Evolutionary conservation across 2,888 invertebrate genomes (phyloP).

Genomic region (Argyresthia albistria): DNA sequence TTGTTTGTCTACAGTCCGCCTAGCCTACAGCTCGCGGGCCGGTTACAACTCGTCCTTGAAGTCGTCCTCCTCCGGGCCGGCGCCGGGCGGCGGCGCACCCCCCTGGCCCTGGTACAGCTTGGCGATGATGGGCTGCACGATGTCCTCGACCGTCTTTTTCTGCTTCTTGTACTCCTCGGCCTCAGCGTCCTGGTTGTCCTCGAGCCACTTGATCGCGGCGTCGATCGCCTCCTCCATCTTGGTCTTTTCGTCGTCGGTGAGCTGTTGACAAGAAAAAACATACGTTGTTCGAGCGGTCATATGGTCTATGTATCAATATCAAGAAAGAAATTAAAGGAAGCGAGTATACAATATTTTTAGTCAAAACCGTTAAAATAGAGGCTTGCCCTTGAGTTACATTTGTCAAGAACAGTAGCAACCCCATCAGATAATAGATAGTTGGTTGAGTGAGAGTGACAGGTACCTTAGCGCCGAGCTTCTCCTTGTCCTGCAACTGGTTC

Average conservation of each 20-base stretch:
- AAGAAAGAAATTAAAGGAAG: background rate
- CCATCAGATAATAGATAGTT: too few relatives aligned
- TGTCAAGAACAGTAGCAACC: too few relatives aligned
- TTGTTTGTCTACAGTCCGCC: slow-evolving; percentile 33
- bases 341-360: too few relatives aligned
- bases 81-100: slow-evolving; percentile 80
- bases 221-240: slow-evolving; percentile 98
- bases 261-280: slow-evolving; percentile 23
- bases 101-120: slow-evolving; percentile 94
- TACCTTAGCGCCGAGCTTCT: slow-evolving; percentile 94
- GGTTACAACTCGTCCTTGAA: slow-evolving; percentile 89
- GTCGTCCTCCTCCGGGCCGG: slow-evolving; percentile 79
- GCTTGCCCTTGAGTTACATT: too few relatives aligned
- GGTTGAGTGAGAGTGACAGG: background rate
- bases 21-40: slow-evolving; percentile 13
- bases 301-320: background rate
- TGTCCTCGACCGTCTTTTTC: slow-evolving; percentile 94
- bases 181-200: slow-evolving; percentile 94
- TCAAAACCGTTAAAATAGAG: too few relatives aligned
- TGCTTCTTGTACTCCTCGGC: slow-evolving; percentile 94
- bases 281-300: background rate
- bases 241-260: slow-evolving; percentile 90
- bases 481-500: slow-evolving; percentile 96
- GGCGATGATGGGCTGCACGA: slow-evolving; percentile 97
- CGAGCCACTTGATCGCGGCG: slow-evolving; percentile 97